Conservation (phyloP, 2,888 invertebrate genomes). For the Drosophila kambysellisi region DNA sequence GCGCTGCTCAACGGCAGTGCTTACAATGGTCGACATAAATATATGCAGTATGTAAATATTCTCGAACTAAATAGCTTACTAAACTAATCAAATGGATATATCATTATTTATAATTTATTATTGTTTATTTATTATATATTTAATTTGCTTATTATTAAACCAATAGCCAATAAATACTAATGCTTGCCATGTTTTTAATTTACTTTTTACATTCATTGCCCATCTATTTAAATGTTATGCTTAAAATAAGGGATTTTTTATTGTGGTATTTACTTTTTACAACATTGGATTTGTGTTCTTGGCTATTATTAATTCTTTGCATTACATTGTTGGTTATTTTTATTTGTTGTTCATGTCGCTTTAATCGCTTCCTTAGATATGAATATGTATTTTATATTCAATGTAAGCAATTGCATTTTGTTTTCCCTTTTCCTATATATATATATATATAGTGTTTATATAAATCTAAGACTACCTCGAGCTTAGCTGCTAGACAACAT, state of each 20-base stretch:
- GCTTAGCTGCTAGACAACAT: conserved; percentile 57
- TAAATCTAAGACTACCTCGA: conserved; percentile 37
- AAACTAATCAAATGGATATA: background rate
- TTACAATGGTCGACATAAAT: conserved; percentile 4
- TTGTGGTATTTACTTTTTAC: conserved; percentile 57
- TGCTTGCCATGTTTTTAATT: conserved; percentile 43
- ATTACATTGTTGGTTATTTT: conserved; percentile 31
- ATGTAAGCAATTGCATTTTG: conserved; percentile 44
- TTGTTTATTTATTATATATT: conserved; percentile 69
- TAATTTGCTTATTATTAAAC: conserved; percentile 51
- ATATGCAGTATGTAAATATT: background rate
- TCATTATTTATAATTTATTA: conserved; percentile 65
- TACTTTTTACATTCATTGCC: conserved; percentile 60
- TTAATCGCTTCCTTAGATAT: conserved; percentile 53
- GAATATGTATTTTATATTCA: conserved; percentile 69
- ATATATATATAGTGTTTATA: conserved; percentile 15
- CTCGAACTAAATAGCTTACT: background rate
- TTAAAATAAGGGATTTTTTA: conserved; percentile 31
- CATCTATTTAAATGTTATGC: conserved; percentile 36
- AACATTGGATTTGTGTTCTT: conserved; percentile 31
- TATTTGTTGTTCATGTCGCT: conserved; percentile 19
- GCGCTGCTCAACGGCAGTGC: background rate
- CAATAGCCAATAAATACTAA: conserved; percentile 58
- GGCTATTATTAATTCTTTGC: conserved; percentile 22
- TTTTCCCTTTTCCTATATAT: conserved; percentile 12